Evolutionary conservation across 2,888 invertebrate genomes (phyloP).

Genomic region (Agrenia bidenticulata): DNA sequence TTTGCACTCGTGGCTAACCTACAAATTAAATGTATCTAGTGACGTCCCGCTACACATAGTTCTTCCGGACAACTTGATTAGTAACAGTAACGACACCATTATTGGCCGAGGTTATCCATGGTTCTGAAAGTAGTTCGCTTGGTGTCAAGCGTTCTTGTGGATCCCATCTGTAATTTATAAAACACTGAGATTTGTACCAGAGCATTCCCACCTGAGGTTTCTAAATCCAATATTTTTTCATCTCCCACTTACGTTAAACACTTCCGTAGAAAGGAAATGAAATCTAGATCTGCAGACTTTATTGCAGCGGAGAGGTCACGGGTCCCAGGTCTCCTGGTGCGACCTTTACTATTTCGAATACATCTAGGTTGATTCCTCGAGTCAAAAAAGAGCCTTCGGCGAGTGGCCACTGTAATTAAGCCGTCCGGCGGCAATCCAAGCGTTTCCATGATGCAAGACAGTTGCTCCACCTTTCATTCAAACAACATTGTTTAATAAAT

Average conservation of each 20-base stretch:
- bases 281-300: slow-evolving; percentile 59
- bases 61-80: slow-evolving; percentile 46
- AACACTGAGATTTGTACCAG: not conserved
- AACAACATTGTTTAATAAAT: too few species aligned
- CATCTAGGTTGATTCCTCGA: slow-evolving; percentile 88
- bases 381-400: slow-evolving; percentile 52
- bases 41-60: slow-evolving; percentile 42
- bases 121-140: slow-evolving; percentile 66
- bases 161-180: slow-evolving; percentile 73
- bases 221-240: too few species aligned
- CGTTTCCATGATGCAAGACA: slow-evolving; percentile 96
- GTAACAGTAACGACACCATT: slow-evolving; percentile 24
- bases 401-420: slow-evolving; percentile 64
- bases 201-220: too few species aligned
- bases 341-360: slow-evolving; percentile 89
- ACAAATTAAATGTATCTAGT: slow-evolving; percentile 5
- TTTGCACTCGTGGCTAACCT: slow-evolving; percentile 8
- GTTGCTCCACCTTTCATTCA: slow-evolving; percentile 86
- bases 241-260: slow-evolving; percentile 53
- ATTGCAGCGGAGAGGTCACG: slow-evolving; percentile 57
- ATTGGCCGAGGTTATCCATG: slow-evolving; percentile 50
- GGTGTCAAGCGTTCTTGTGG: slow-evolving; percentile 87
- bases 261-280: slow-evolving; percentile 50
- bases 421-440: slow-evolving; percentile 85
- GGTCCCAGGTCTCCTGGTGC: slow-evolving; percentile 76